Base-by-base conservation (phyloP, 1,140 invertebrate genomes). In the Hyles euphorbiae region DNA sequence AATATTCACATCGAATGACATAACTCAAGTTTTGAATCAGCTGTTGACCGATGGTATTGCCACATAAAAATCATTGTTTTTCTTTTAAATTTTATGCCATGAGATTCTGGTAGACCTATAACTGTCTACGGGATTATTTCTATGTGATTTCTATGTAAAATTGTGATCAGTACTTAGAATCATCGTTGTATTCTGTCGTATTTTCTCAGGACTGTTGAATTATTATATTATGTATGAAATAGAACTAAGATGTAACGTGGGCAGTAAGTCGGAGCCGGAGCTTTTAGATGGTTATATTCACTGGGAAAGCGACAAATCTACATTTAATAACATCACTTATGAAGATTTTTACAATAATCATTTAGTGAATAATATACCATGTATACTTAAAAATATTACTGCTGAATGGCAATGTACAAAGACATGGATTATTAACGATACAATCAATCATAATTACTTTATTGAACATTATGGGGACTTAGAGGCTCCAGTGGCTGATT, bases 401-500 rank as follows among this genome's bases (percentile, higher is more conserved):
- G 76, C 79, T 22, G 67, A 89, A 22, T 95, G 94, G 94, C 75
- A 91, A 60, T 91, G 92, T 64, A 84, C 78, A 8, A 81, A 86
- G 46, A 77, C 90, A 12, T 94, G 94, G 94, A 80, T 90, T n/a
- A 67, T 68, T 44, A 72, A 91, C 53, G 78, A 81, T 40, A 73
- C 71, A 72, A 92, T 93, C 53, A 92, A 95, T 89, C 93, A 93
- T 74, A 83, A 93, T 66, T 92, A 91, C 81, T 88, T 96, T 60
- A 80, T 72, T 61, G 59, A 83, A 44, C 77, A 89, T 44, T 95
- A 93, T 83, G 91, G 91, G 74, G 83, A 89, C 49, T 74, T 78
- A 56, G 64, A 70, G 50, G 95, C 95, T 53, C 95, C 95, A 55
- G 92, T 97, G 11, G 94, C 95, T 53, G 91, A 97, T 81, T 98